phyloP scores from a whole-genome alignment of 2,113 vertebrate species.

The Penelope pileata region DNA sequence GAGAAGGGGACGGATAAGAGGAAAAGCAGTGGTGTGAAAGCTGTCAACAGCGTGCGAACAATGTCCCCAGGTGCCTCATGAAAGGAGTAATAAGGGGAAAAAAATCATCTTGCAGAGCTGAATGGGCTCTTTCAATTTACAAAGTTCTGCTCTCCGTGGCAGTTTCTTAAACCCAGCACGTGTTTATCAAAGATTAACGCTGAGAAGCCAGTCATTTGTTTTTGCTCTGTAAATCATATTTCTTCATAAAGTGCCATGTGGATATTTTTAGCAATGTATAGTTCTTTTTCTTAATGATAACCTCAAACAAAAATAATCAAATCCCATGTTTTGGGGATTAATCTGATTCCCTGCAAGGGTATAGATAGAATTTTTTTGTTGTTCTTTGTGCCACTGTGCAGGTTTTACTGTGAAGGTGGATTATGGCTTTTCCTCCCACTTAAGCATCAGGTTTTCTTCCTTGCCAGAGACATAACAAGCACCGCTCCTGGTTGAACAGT shows the following conservation, averaged over 20 bases:
- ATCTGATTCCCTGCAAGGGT: conserved; percentile 70
- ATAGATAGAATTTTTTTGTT: conserved; percentile 34
- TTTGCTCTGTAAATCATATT: conserved; percentile 60
- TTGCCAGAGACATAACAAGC: background rate
- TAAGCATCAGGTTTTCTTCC: conserved; percentile 7
- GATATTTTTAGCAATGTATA: conserved; percentile 59
- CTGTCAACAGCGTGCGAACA: conserved; percentile 36
- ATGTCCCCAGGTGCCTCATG: conserved; percentile 25
- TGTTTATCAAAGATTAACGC: conserved; percentile 60
- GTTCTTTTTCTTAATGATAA: conserved; percentile 70
- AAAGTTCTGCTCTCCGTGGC: conserved; percentile 20
- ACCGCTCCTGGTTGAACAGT: background rate
- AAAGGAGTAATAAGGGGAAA: conserved; percentile 17
- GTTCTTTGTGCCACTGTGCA: background rate
- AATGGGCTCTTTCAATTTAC: conserved; percentile 48
- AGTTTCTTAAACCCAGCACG: conserved; percentile 30
- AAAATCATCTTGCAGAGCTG: conserved; percentile 10
- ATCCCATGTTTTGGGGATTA: conserved; percentile 72
- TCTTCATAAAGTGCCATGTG: conserved; percentile 53
- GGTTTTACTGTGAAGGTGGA: conserved; percentile 54
- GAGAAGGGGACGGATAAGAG: background rate
- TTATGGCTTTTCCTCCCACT: background rate
- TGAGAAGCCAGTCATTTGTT: conserved; percentile 44
- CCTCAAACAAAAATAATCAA: conserved; percentile 72
- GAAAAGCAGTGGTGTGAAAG: conserved; percentile 31